Conservation (phyloP, 1,140 invertebrate species). For the Prorops nasuta region DNA sequence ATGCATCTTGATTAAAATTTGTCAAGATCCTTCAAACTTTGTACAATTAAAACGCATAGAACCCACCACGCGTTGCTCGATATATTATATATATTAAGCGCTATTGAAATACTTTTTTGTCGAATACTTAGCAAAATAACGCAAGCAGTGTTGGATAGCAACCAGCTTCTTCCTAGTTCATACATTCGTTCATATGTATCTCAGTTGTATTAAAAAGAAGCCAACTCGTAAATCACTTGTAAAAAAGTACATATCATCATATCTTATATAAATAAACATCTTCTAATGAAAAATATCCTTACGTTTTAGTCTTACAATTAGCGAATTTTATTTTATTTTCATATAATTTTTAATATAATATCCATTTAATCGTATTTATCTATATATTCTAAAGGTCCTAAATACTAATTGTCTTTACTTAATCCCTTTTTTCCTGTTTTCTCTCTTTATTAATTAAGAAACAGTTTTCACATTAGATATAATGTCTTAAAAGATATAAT, state of each 20-base stretch:
- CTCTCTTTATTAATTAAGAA: slow-evolving; percentile 4
- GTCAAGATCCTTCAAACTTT: too few relatives aligned
- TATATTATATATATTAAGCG: too few relatives aligned
- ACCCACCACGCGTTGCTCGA: too few relatives aligned
- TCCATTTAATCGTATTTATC: neutral
- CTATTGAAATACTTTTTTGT: neutral
- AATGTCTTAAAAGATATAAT: slow-evolving; percentile 1
- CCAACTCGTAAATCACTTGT: neutral
- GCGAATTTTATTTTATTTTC: neutral
- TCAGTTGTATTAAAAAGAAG: neutral
- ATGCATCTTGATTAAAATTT: too few relatives aligned
- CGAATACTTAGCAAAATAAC: neutral
- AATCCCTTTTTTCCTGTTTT: too few relatives aligned
- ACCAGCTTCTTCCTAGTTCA: neutral
- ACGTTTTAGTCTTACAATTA: too few relatives aligned
- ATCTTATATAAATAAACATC: neutral
- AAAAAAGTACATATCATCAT: neutral
- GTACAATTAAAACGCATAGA: too few relatives aligned
- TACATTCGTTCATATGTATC: too few relatives aligned
- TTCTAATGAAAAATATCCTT: neutral
- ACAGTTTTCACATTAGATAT: slow-evolving; percentile 3
- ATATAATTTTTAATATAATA: too few relatives aligned
- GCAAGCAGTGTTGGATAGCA: neutral
- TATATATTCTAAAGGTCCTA: neutral
- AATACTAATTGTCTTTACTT: neutral